These are phyloP conservation scores for Apteryx owenii DNA, from an alignment of 2,113 vertebrate species.

Conservation along the genomic window DNA sequence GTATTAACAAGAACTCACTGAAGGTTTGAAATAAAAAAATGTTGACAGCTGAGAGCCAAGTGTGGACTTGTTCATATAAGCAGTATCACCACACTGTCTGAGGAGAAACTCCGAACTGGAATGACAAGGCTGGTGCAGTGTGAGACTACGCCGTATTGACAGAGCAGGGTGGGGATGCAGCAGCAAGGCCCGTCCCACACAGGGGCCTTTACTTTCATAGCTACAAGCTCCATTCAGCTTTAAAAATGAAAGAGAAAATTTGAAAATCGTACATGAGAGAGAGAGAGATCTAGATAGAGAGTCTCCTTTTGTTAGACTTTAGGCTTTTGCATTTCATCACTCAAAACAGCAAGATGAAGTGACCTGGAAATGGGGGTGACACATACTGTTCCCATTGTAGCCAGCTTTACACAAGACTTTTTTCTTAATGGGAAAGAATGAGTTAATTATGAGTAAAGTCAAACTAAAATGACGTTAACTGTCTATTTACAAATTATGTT, in stretches of 20 bases:
- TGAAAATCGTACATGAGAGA: not conserved
- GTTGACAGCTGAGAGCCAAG: conserved; percentile 37
- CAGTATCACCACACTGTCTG: not conserved
- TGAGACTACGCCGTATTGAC: conserved; percentile 27
- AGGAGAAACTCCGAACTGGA: not conserved
- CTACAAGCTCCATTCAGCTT: not conserved
- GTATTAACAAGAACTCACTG: not conserved
- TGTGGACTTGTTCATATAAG: conserved; percentile 46
- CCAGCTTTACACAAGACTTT: conserved; percentile 3
- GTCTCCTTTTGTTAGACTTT: not conserved
- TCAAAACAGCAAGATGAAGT: not conserved
- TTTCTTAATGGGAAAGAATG: conserved; percentile 56
- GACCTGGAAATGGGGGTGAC: conserved; percentile 2
- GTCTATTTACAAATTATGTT: conserved; percentile 41
- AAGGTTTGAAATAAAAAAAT: conserved; percentile 29
- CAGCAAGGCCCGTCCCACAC: not conserved
- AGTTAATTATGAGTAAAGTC: conserved; percentile 44
- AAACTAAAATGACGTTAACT: conserved; percentile 19
- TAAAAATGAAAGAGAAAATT: conserved; percentile 7
- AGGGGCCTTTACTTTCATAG: not conserved
- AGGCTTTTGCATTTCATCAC: not conserved
- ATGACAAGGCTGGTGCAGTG: not conserved
- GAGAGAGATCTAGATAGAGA: not conserved
- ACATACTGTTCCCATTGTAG: not conserved
- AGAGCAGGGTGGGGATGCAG: conserved; percentile 29